Evolutionary conservation across 1,140 invertebrate genomes (phyloP).

Genomic region (Cataglyphis hispanica): DNA sequence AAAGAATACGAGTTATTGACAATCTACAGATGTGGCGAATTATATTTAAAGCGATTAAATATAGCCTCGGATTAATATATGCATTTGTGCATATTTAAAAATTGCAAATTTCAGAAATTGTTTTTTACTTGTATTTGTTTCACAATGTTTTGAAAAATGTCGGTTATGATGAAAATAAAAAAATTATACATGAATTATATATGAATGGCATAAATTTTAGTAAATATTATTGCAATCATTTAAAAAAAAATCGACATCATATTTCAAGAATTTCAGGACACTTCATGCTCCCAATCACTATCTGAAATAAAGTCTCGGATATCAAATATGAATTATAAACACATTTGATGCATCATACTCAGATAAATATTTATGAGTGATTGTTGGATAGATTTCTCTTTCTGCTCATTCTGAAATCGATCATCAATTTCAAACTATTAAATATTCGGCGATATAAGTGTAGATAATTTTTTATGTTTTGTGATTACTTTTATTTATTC

Average conservation of each 20-base stretch:
- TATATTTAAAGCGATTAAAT: constrained; percentile 1
- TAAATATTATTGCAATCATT: neutral
- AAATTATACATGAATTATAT: neutral
- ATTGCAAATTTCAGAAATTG: constrained; percentile 7
- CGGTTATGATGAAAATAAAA: no score
- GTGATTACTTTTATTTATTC: constrained; percentile 61
- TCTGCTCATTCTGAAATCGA: constrained; percentile 44
- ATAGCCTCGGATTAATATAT: neutral
- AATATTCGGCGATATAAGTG: constrained; percentile 41
- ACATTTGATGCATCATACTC: neutral
- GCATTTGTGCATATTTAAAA: no score
- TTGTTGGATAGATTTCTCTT: neutral
- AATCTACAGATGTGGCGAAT: neutral
- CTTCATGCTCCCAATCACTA: neutral
- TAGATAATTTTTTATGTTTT: constrained; percentile 41
- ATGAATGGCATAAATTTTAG: neutral
- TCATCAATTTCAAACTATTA: constrained; percentile 49
- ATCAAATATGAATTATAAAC: constrained; percentile 21
- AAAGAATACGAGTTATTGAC: constrained; percentile 10
- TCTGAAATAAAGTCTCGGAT: constrained; percentile 30
- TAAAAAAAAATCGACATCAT: neutral
- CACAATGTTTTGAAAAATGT: neutral
- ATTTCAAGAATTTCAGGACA: neutral
- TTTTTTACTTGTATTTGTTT: neutral
- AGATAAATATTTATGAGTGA: constrained; percentile 14